Conservation (phyloP, 2,797 vertebrate species). For the Acestrorhynchus altus region DNA sequence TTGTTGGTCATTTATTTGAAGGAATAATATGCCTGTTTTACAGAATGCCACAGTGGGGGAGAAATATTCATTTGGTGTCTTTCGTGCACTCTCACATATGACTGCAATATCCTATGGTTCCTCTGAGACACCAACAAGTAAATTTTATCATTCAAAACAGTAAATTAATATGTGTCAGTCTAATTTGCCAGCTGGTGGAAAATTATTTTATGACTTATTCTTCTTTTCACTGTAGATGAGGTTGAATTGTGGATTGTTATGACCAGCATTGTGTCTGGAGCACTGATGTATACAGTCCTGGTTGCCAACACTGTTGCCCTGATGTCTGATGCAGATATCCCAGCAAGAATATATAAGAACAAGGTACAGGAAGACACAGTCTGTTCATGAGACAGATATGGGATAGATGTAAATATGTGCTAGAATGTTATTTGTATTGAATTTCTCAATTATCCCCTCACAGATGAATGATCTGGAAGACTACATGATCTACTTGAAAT, state of each 20-base stretch:
- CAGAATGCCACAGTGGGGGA: slow-evolving; percentile 80
- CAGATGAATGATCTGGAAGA: slow-evolving; percentile 81
- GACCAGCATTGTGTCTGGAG: slow-evolving; percentile 83
- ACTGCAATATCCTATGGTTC: slow-evolving; percentile 81
- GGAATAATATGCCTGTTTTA: background rate
- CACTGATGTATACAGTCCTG: slow-evolving; percentile 81
- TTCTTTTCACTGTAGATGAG: slow-evolving; percentile 67
- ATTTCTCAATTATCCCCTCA: background rate
- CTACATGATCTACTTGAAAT: slow-evolving; percentile 82
- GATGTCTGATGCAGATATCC: slow-evolving; percentile 77
- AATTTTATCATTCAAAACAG: slow-evolving; percentile 58
- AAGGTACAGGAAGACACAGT: slow-evolving; percentile 69
- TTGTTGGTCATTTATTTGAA: background rate
- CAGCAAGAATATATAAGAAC: slow-evolving; percentile 80
- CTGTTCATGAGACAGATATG: background rate
- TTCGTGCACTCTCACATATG: slow-evolving; percentile 83
- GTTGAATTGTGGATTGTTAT: slow-evolving; percentile 83
- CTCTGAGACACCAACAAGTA: slow-evolving; percentile 80
- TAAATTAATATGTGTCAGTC: slow-evolving; percentile 5
- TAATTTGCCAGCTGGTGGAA: background rate
- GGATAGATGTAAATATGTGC: background rate
- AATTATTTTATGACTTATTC: slow-evolving; percentile 15
- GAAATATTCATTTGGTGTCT: slow-evolving; percentile 82
- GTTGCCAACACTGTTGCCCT: slow-evolving; percentile 81
- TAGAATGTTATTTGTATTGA: background rate